Percentiles rank a stretch among this genome's conserved stretches.
Evolutionary conservation across 2,888 invertebrate genomes (phyloP).

Genomic region (Chalcis sispes): DNA sequence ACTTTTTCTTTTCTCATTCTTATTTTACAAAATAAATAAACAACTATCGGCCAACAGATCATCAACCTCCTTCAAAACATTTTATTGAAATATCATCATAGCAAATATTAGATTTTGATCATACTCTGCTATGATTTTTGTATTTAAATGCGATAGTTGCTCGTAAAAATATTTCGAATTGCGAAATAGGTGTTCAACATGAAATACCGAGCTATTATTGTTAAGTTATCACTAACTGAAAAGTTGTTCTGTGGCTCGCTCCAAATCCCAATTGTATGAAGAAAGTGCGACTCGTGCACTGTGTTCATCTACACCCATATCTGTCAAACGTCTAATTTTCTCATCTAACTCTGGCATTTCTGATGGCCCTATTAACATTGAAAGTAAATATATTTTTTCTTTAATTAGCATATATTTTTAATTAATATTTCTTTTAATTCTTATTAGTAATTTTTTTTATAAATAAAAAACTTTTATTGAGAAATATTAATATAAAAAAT

Average conservation of each 20-base stretch:
- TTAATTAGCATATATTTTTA: not conserved
- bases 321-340: slow-evolving; percentile 91
- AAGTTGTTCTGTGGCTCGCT: slow-evolving; percentile 92
- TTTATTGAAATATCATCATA: slow-evolving; percentile 65
- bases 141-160: slow-evolving; percentile 56
- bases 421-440: not conserved
- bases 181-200: slow-evolving; percentile 63
- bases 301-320: slow-evolving; percentile 96
- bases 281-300: slow-evolving; percentile 93
- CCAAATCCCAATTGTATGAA: slow-evolving; percentile 94
- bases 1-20: slow-evolving; percentile 63
- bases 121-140: slow-evolving; percentile 62
- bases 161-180: slow-evolving; percentile 44
- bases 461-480: not conserved
- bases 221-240: slow-evolving; percentile 83
- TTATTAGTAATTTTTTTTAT: not conserved
- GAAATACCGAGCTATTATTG: slow-evolving; percentile 60
- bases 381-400: slow-evolving; percentile 33
- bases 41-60: slow-evolving; percentile 60
- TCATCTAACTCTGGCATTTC: slow-evolving; percentile 88
- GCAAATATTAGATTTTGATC: slow-evolving; percentile 62
- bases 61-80: slow-evolving; percentile 55
- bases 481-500: not conserved
- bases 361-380: slow-evolving; percentile 81
- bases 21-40: slow-evolving; percentile 69